Base-by-base conservation (phyloP, 2,888 invertebrate species). In the Acronicta psi region DNA sequence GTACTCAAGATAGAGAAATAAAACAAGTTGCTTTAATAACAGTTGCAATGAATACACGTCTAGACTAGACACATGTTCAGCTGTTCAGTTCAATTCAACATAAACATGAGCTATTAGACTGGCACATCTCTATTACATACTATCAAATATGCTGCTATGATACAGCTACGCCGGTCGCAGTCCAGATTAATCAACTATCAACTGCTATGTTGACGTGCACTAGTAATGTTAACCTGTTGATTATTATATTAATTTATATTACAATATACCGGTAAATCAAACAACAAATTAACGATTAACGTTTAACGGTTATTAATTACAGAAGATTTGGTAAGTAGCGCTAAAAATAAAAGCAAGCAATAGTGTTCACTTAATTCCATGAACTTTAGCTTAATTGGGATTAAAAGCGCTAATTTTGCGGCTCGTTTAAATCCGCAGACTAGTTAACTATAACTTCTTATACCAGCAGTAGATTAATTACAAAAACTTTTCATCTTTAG, bases 11-110 rank as follows among this genome's bases (percentile, higher is more conserved):
- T 47, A 36, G 41, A 16, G 31, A 45, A 66, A 52, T 54, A 51
- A 63, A 73, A 68, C 51, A 58, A 61, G 38, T 59, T 52, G 60
- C 49, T 67, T 49, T 57, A 63, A 64, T 64, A 64, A 57, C 52
- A 34, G 47, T 31, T 60, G 67, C 57, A 67, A 70, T 67, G 61
- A 62, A 47, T 57, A 46, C 40, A 56, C 31, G 75, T 74, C 75
- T 74, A 74, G 75, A 71, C 75, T 38, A 64, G 61, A 72, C 62
- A 60, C 54, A 55, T 63, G 53, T 51, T 57, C 65, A 60, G 59
- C 55, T 59, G 67, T 54, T 54, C 54, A 54, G 46, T 52, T 65
- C 55, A 62, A 68, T 65, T 68, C 55, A 49, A 71, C 46, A 56
- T 63, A 63, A 60, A 56, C 59, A 61, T 49, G 41, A 65, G 62